Evolutionary conservation across 1,140 invertebrate genomes (phyloP), one percentile per base, ranked within the genome.

Genomic region (Lepidurus packardi): DNA sequence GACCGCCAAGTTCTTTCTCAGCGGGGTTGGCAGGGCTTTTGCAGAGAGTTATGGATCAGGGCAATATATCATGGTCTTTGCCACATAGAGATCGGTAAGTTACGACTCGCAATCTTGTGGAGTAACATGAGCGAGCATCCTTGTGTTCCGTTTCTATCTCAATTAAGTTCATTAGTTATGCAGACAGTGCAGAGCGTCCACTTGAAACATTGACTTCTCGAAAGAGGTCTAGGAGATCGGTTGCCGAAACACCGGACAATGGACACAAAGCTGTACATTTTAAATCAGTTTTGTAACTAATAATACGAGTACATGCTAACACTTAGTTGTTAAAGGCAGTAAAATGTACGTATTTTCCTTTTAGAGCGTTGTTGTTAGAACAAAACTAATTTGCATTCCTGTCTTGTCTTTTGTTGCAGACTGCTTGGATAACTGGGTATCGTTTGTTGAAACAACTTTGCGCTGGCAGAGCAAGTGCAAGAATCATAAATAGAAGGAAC

Each of bases 311-410:
- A 65, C 34, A 65, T n/a, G 0, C 53, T 65, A 65, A 16, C 16
- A 13, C 9, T 47, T 16, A 47, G 10, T 65, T 9, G 53, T 65
- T n/a, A 21, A 13, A 65, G 53, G 6, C 16, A 9, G 53, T 65
- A 11, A 47, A 47, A 65, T 34, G 34, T 34, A 65, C 1, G 53
- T 16, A 7, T 65, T 65, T 13, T 65, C 53, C n/a, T 65, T 16
- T 65, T 9, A 65, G 53, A 11, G 16, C 53, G 16, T 21, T 65
- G 53, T 65, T 65, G 53, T 21, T 65, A 65, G 21, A 65, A 65
- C 53, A 65, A 13, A 65, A 65, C 53, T 65, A 65, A 65, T 65
- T 65, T 65, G 53, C 53, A 65, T 65, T 65, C 53, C 21, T 65
- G 53, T 65, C 53, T 65, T 65, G 16, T 65, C 21, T 65, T 16